phyloP scores from a whole-genome alignment of 2,797 vertebrate genomes.

The Alca torda region DNA sequence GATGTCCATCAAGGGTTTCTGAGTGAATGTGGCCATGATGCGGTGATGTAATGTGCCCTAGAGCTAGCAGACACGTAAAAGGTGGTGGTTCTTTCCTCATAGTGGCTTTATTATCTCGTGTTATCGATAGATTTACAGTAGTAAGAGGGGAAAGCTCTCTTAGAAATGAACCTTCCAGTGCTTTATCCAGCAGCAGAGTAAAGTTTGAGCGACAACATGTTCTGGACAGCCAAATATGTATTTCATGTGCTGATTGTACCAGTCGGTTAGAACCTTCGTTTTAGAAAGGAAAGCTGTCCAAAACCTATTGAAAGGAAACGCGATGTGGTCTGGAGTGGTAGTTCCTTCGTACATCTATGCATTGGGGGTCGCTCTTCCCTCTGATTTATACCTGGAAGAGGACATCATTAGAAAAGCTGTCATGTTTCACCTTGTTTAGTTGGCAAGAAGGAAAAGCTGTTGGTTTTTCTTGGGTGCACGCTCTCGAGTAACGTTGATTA shows the following conservation, averaged over 20 bases:
- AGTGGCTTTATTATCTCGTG: neutral
- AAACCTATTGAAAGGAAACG: neutral
- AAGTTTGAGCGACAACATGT: neutral
- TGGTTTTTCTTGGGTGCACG: slow-evolving; percentile 36
- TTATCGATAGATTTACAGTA: neutral
- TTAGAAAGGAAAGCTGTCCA: neutral
- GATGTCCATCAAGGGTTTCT: neutral
- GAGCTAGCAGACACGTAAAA: neutral
- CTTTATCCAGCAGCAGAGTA: neutral
- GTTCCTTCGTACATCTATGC: neutral
- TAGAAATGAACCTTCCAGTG: neutral
- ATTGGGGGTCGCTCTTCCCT: slow-evolving; percentile 57
- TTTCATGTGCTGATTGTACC: neutral
- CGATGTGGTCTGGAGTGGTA: neutral
- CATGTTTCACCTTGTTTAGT: slow-evolving; percentile 27
- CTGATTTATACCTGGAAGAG: neutral
- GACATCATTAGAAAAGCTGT: slow-evolving; percentile 5
- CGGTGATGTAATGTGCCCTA: neutral
- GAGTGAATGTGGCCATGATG: neutral
- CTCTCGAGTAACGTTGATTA: neutral
- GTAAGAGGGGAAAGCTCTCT: neutral
- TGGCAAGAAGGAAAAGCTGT: slow-evolving; percentile 11
- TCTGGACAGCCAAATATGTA: neutral
- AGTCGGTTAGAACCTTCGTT: neutral
- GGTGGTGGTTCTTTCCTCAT: neutral